phyloP scores from a whole-genome alignment of 2,797 vertebrate species.

The Selene dorsalis region DNA sequence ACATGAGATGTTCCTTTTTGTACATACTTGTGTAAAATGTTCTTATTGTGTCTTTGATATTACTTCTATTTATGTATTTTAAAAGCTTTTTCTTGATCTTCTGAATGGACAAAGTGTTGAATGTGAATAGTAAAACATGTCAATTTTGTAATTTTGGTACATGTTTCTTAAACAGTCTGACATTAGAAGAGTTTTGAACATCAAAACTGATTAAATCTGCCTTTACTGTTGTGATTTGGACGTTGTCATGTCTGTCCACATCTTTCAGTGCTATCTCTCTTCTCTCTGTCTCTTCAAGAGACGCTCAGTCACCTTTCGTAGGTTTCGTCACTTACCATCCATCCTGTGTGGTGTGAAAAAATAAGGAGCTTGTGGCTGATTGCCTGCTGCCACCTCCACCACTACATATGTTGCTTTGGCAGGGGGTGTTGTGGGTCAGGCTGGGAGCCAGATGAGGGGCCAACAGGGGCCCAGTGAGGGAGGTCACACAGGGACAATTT shows the following conservation, averaged over 20 bases:
- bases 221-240: not conserved
- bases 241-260: slow-evolving; percentile 15
- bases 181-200: slow-evolving; percentile 1
- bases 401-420: slow-evolving; percentile 78
- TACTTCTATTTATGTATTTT: slow-evolving; percentile 69
- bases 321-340: slow-evolving; percentile 39
- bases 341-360: slow-evolving; percentile 41
- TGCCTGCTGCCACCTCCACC: slow-evolving; percentile 59
- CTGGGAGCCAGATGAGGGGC: slow-evolving; percentile 77
- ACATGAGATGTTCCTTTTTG: slow-evolving; percentile 42
- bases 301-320: slow-evolving; percentile 42
- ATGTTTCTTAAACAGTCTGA: slow-evolving; percentile 11
- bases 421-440: slow-evolving; percentile 75
- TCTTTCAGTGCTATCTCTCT: not conserved
- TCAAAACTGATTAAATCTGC: slow-evolving; percentile 31
- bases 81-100: slow-evolving; percentile 22
- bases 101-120: slow-evolving; percentile 30
- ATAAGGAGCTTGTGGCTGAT: slow-evolving; percentile 45
- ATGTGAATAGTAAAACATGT: slow-evolving; percentile 34
- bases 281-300: slow-evolving; percentile 32
- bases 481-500: slow-evolving; percentile 49
- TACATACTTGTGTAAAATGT: slow-evolving; percentile 69
- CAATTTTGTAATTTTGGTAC: not conserved
- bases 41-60: slow-evolving; percentile 35
- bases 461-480: slow-evolving; percentile 63